Base-by-base conservation (phyloP, 2,888 invertebrate species). In the Lepetodrilus schrolli region DNA sequence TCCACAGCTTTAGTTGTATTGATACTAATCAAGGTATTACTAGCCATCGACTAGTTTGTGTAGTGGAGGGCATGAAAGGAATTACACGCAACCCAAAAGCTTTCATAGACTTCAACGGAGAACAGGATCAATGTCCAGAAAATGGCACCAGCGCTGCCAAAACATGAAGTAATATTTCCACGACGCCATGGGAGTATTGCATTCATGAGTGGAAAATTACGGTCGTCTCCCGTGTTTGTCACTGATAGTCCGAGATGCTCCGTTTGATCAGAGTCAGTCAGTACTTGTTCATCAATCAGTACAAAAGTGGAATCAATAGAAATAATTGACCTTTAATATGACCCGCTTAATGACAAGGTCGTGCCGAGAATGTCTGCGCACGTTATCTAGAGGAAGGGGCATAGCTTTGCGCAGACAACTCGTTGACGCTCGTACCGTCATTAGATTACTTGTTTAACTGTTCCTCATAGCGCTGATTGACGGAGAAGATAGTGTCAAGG, bases 241-340 rank as follows among this genome's bases (percentile, higher is more conserved):
- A 4, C 43, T 43, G 43, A 43, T 17, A 17, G 13, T 43, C 43
- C n/a, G n/a, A 43, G 13, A 13, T 43, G 43, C 17, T 17, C 7
- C n/a, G n/a, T 43, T 17, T 43, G n/a, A 43, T 43, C 43, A 43
- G 43, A 13, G 13, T 4, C 43, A 43, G n/a, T 43, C 43, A 17
- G n/a, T 17, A 43, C 13, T 17, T 17, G n/a, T 17, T 13, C 17
- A 3, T 17, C 43, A 43, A 43, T 43, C 43, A 43, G 43, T 4
- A 43, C 43, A 43, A 43, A 26, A 58, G 17, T 17, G 2, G 26
- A 34, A n/a, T 58, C 58, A 34, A 58, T 58, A n/a, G 8, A 17
- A 58, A 58, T 58, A 58, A 58, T 58, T 58, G 58, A 58, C 58
- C 58, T 58, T 58, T 58, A 58, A 58, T 58, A 30, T 58, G 58